These are phyloP conservation scores for Micromussa lordhowensis DNA, from an alignment of 92 coral and sea anemone genomes.

Conservation along the genomic window DNA sequence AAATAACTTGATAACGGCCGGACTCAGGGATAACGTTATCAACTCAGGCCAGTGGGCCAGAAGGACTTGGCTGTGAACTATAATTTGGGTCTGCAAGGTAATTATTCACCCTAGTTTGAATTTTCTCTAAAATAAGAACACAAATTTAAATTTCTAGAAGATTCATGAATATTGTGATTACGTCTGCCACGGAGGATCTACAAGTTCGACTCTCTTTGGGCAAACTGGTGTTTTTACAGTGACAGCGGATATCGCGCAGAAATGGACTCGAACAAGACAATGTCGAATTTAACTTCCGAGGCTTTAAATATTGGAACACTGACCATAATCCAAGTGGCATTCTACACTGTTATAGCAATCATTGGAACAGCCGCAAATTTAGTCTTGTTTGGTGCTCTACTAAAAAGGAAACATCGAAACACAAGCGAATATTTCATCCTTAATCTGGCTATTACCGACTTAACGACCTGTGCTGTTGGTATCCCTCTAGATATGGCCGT, in stretches of 20 bases:
- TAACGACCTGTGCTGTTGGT: slow-evolving; percentile 60
- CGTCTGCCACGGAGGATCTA: not conserved
- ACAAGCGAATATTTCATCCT: slow-evolving; percentile 69
- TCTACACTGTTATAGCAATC: slow-evolving; percentile 26
- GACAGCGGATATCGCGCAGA: not conserved
- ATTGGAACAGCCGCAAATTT: slow-evolving; percentile 44
- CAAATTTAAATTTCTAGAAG: slow-evolving; percentile 15
- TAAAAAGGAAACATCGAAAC: slow-evolving; percentile 33
- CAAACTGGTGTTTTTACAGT: not conserved
- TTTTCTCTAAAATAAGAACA: not conserved
- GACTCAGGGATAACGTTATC: not conserved
- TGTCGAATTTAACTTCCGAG: not conserved
- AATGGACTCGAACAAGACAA: slow-evolving; percentile 20
- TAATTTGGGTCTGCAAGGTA: not conserved
- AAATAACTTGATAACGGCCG: not conserved
- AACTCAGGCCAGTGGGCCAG: not conserved
- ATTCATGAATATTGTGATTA: slow-evolving; percentile 6
- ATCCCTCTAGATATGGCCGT: slow-evolving; percentile 70
- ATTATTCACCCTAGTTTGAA: slow-evolving; percentile 6
- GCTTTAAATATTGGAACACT: not conserved
- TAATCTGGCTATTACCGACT: slow-evolving; percentile 70
- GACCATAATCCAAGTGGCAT: slow-evolving; percentile 32
- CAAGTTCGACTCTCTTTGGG: not conserved
- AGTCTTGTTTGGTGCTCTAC: slow-evolving; percentile 26
- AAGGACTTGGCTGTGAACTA: not conserved